A percentile compares a stretch with the other conserved stretches of the same genome.
These are phyloP conservation scores for Ficedula albicollis DNA, from an alignment of 2,797 vertebrate genomes.

Conservation along the genomic window DNA sequence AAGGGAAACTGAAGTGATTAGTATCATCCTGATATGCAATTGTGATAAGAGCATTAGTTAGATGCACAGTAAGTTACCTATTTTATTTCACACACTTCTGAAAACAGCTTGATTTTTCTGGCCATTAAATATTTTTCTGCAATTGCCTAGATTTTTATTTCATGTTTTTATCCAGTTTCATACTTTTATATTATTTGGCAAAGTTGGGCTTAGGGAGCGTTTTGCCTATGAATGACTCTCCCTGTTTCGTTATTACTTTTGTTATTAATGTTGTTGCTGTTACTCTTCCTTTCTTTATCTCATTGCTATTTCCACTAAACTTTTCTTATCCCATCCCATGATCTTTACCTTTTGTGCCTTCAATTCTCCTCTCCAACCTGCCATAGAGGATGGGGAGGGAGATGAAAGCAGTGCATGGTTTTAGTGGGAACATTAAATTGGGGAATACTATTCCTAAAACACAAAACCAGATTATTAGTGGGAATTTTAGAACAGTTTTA, in stretches of 20 bases:
- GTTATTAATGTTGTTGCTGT: background rate
- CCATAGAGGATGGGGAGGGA: background rate
- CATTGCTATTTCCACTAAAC: background rate
- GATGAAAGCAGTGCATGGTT: background rate
- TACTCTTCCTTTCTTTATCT: background rate
- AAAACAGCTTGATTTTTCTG: background rate
- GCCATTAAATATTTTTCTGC: background rate
- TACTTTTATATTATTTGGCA: background rate
- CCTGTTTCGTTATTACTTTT: accelerated
- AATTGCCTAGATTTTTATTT: background rate
- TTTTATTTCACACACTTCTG: background rate
- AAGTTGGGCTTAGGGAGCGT: background rate
- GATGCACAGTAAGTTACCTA: background rate
- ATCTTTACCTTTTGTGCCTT: background rate
- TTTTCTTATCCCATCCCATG: background rate
- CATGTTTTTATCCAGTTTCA: background rate
- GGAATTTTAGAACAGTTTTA: background rate
- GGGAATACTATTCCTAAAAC: background rate
- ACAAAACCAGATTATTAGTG: accelerated
- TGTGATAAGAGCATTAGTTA: background rate
- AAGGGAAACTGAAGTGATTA: background rate
- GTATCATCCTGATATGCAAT: accelerated
- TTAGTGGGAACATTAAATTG: background rate
- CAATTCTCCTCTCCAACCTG: background rate
- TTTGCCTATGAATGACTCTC: background rate